Conservation (phyloP, 2,113 vertebrate genomes). For the Dolichotis patagonum region DNA sequence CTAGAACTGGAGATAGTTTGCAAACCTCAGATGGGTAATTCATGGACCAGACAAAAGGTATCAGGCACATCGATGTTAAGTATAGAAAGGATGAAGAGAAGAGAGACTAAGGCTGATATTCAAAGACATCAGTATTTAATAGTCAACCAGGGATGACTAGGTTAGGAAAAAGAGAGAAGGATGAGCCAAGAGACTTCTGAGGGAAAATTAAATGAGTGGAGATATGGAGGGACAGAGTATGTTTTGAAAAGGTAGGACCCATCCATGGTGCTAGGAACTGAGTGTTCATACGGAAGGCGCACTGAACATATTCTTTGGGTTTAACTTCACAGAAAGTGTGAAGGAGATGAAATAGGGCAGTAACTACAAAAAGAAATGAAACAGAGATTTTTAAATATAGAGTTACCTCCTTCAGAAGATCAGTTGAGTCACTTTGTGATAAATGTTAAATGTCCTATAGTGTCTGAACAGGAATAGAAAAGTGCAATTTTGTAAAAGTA, state of each 20-base stretch:
- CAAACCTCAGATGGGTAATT: background rate
- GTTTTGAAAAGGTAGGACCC: background rate
- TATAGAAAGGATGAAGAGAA: background rate
- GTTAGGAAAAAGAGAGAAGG: background rate
- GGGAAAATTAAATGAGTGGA: background rate
- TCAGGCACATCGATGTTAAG: background rate
- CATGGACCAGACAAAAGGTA: background rate
- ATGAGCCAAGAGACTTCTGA: background rate
- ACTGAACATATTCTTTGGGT: background rate
- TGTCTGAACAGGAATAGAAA: slow-evolving; percentile 50
- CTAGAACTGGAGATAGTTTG: background rate
- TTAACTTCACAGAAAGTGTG: background rate
- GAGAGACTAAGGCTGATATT: background rate
- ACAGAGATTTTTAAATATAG: slow-evolving; percentile 11
- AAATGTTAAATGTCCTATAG: slow-evolving; percentile 43
- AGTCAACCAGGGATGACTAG: background rate
- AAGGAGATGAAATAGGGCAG: slow-evolving; percentile 3
- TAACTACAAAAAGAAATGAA: slow-evolving; percentile 43
- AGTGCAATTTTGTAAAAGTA: slow-evolving; percentile 11
- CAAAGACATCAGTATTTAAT: background rate
- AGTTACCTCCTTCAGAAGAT: slow-evolving; percentile 55
- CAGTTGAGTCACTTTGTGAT: slow-evolving; percentile 59
- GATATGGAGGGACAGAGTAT: background rate
- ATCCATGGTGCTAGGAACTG: background rate
- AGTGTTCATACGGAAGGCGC: background rate